Evolutionary conservation across 2,113 vertebrate genomes (phyloP), one percentile per base, ranked within the genome.

Genomic region (Pachypanchax playfairii): DNA sequence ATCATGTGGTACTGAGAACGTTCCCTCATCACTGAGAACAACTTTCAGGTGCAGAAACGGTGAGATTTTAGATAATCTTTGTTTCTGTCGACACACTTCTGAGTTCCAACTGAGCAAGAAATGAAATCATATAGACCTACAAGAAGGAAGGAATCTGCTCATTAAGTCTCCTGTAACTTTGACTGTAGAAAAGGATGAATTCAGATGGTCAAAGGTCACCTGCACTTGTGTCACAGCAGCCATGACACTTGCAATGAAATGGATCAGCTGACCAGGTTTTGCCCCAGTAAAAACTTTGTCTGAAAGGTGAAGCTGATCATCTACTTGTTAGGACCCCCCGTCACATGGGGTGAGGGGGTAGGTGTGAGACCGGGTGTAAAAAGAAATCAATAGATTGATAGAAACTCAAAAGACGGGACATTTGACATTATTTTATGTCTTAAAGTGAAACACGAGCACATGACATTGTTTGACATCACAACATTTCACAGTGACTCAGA

Each of bases 231-330:
- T 56, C 12, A 1, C 22, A 65, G 74, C 61, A 36, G 29, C 65
- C 10, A 15, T 72, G 66, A 71, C 53, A 61, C 61, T 52, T 26
- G 24, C 58, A 66, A 56, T 15, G 26, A 68, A 72, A 62, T 46
- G 42, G 29, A 79, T 86, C 80, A 89, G 82, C 78, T 89, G 85
- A 87, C 73, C 9, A 29, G 51, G 55, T 80, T 67, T 65, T 39
- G 21, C 57, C 59, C 65, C 48, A 82, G 73, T 58, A n/a, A n/a
- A n/a, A n/a, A n/a, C n/a, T n/a, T n/a, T n/a, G n/a, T n/a, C n/a
- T n/a, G 74, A 77, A 57, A 75, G 84, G 84, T 75, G 70, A 82
- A 84, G 79, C 75, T 90, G 88, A 90, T 90, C 87, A 43, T 63
- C 71, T 87, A 87, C 78, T 75, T 76, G 66, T 84, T 76, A 69